phyloP scores from a whole-genome alignment of 92 coral and sea anemone genomes.

The Epizoanthus fatuus region DNA sequence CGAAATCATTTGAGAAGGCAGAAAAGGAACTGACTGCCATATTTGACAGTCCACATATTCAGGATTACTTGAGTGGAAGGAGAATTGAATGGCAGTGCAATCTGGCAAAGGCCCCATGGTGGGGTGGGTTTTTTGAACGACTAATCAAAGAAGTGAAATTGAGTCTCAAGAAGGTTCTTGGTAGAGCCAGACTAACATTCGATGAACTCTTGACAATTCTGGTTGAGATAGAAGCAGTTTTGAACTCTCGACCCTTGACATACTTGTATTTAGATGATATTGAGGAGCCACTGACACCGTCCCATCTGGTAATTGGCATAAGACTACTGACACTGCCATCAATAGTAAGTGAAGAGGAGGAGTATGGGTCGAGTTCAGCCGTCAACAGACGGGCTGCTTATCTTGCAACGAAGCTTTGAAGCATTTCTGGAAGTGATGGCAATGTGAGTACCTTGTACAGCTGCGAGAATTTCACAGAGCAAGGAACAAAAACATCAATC shows the following conservation, averaged over 20 bases:
- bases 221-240: slow-evolving; percentile 47
- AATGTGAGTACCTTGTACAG: slow-evolving; percentile 29
- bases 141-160: too few species aligned
- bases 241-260: slow-evolving; percentile 54
- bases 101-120: too few species aligned
- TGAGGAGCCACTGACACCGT: slow-evolving; percentile 56
- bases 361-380: slow-evolving; percentile 1
- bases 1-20: too few species aligned
- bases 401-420: slow-evolving; percentile 25
- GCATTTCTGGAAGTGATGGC: slow-evolving; percentile 55
- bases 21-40: too few species aligned
- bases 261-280: slow-evolving; percentile 37
- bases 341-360: slow-evolving; percentile 23
- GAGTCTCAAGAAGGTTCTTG: too few species aligned
- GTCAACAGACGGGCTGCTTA: slow-evolving; percentile 4
- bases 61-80: too few species aligned
- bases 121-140: too few species aligned
- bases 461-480: too few species aligned
- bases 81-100: too few species aligned
- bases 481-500: too few species aligned
- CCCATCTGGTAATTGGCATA: slow-evolving; percentile 36
- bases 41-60: too few species aligned
- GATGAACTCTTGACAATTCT: slow-evolving; percentile 37
- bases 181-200: too few species aligned
- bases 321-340: slow-evolving; percentile 27